A percentile compares a stretch with the other conserved stretches of the same genome.
Conservation (phyloP, 35 echinoderm and acorn worm species). For the Ophiothrix spiculata region DNA sequence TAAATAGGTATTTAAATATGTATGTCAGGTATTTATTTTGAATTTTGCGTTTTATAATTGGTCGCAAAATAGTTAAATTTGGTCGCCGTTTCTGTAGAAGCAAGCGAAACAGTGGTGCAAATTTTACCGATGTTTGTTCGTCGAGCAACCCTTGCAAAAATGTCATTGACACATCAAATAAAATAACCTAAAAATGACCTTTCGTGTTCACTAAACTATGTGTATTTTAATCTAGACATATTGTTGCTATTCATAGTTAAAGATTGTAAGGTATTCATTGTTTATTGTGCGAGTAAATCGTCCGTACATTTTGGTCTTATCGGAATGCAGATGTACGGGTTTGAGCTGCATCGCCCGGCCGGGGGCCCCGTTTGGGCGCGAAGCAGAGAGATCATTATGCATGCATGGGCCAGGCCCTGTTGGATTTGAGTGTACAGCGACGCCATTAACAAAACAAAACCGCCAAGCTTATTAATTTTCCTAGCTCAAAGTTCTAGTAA, state of each 20-base stretch:
- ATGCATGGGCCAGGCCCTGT: not conserved
- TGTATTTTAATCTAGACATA: not conserved
- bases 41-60: not conserved
- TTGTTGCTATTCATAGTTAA: not conserved
- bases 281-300: not conserved
- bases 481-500: too few relatives aligned
- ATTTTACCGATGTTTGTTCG: not conserved
- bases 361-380: not conserved
- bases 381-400: slow-evolving; percentile 4
- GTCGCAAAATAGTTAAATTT: not conserved
- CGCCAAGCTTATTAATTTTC: not conserved
- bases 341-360: not conserved
- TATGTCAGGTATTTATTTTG: not conserved
- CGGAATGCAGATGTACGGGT: not conserved
- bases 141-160: not conserved
- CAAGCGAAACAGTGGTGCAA: not conserved
- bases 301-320: not conserved
- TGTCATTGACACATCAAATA: not conserved
- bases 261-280: not conserved
- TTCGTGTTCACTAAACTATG: not conserved
- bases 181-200: not conserved
- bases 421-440: not conserved
- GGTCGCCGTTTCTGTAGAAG: not conserved
- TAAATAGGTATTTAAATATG: not conserved
- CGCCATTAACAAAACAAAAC: not conserved